Base-by-base conservation (phyloP, 1,140 invertebrate species). In the Aphaenogaster ashmeadi region DNA sequence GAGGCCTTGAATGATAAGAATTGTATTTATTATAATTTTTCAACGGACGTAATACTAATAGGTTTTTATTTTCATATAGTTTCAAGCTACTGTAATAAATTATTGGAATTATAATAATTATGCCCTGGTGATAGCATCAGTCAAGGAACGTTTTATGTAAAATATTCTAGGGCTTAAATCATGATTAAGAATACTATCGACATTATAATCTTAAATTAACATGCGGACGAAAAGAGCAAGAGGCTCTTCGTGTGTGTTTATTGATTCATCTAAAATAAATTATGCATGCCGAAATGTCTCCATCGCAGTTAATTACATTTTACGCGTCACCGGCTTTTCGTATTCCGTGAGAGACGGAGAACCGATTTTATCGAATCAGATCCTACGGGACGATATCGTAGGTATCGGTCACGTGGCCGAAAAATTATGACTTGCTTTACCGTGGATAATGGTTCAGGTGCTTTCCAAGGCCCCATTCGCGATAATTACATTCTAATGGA, bases 371-470 rank as follows among this genome's bases (percentile, higher is more conserved):
- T 90, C 89, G 77, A 47, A 38, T 54, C 75, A 81, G 89, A 91
- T 91, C 62, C 69, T n/a, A 60, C 56, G 52, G 62, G 50, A 88
- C 62, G 89, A 91, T 91, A 91, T 69, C 58, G 74, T 8, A 72
- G 56, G 60, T 90, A 88, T 88, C 67, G 66, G 84, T 91, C 93
- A 91, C 92, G 90, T 93, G 92, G 88, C 89, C 58, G n/a, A 88
- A 90, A 87, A 92, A 93, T 93, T 93, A 93, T 91, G 90, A 92
- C 89, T 90, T 83, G 90, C 88, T 91, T 87, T 79, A 88, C 41
- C 33, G 78, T 60, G 77, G 86, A 90, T 92, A 93, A 91, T 91
- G 86, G 79, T 62, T 90, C 88, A 66, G 66, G 64, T 66, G 87
- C 41, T 54, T 84, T 81, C 36, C 50, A 60, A 33, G 33, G 9